Base-by-base conservation (phyloP, 2,797 vertebrate genomes). In the Aplochiton taeniatus region DNA sequence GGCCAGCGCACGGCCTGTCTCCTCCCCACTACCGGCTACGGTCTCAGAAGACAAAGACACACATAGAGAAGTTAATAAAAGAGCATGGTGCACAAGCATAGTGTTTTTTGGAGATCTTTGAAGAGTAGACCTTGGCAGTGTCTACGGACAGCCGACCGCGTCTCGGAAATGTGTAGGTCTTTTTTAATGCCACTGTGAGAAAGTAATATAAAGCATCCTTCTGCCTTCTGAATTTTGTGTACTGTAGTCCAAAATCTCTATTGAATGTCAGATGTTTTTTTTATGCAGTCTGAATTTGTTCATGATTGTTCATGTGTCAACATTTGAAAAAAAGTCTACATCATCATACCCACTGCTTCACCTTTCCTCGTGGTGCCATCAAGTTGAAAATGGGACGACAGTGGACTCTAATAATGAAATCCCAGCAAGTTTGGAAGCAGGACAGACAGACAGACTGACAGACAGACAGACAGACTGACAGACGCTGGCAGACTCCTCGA, bases 51-150 rank as follows among this genome's bases (percentile, higher is more conserved):
- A 75, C 52, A 68, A 47, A 71, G 59, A 69, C 70, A 81, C 63
- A 59, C 14, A 66, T 58, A n/a, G 43, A 79, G 79, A 86, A 87
- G 83, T 88, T 87, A 77, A 81, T 74, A 81, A 82, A 84, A 69
- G 81, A 77, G 79, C 77, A 81, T 75, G 79, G 74, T 80, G 79
- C 79, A 83, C 79, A 81, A 66, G 83, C 69, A 74, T 76, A 77
- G 66, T 64, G 52, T 56, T 48, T 83, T 58, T 75, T 31, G 31
- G 31, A 70, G 67, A 66, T 70, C 85, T 89, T 87, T 89, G 86
- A 87, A 83, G 76, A 88, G 81, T 87, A 87, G 43, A 53, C 63
- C 65, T 80, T 74, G 77, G n/a, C 78, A 75, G 81, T 77, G 66
- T 76, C 65, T 71, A n/a, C n/a, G 11, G 49, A 70, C 64, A 62